phyloP scores from a whole-genome alignment of 1,140 invertebrate genomes.

The Doryteuthis pealeii region DNA sequence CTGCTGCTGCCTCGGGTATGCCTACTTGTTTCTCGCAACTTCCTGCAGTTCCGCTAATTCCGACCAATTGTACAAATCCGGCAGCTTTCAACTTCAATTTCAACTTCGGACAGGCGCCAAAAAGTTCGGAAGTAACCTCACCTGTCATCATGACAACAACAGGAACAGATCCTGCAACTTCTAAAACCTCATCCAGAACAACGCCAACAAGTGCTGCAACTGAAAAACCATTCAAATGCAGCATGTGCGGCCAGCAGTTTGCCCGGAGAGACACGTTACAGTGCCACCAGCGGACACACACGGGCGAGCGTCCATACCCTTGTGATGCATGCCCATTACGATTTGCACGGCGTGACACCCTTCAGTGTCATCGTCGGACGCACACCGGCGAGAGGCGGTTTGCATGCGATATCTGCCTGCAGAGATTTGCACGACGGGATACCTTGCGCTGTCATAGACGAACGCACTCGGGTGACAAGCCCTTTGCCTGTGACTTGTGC shows the following conservation, averaged over 20 bases:
- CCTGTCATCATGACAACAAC: too few species aligned
- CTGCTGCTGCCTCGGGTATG: too few species aligned
- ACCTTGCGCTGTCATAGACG: slow-evolving; percentile 67
- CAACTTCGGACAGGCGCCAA: too few species aligned
- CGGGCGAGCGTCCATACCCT: slow-evolving; percentile 25
- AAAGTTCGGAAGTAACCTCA: too few species aligned
- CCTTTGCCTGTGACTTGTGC: slow-evolving; percentile 21
- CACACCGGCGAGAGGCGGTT: slow-evolving; percentile 84
- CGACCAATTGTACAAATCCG: too few species aligned
- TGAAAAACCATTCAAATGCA: slow-evolving; percentile 54
- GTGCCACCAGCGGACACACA: slow-evolving; percentile 27
- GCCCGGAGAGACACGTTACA: slow-evolving; percentile 38
- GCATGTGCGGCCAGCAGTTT: slow-evolving; percentile 52
- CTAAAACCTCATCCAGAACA: background rate
- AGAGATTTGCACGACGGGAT: slow-evolving; percentile 21
- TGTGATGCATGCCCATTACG: slow-evolving; percentile 52
- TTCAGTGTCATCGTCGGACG: slow-evolving; percentile 85
- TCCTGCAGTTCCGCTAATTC: too few species aligned
- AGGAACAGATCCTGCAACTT: too few species aligned
- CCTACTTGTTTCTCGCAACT: too few species aligned
- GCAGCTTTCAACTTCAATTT: too few species aligned
- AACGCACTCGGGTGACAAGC: slow-evolving; percentile 52
- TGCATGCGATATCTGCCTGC: slow-evolving; percentile 17
- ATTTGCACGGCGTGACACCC: slow-evolving; percentile 82
- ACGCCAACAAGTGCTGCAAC: background rate